These are phyloP conservation scores for Paraescarpia echinospica DNA, from an alignment of 1,140 invertebrate species.

Conservation along the genomic window DNA sequence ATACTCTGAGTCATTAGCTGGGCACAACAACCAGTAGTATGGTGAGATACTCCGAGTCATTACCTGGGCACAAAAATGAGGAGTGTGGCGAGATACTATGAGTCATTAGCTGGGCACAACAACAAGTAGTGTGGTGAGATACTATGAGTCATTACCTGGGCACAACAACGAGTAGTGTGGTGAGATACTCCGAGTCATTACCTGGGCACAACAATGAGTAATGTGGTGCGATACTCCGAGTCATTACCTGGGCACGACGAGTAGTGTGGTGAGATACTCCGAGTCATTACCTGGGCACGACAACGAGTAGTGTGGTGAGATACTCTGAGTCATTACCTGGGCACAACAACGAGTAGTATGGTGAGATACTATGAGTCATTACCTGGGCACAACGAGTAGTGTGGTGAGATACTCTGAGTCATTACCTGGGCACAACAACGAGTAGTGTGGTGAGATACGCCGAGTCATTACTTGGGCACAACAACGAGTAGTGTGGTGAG, in stretches of 20 bases:
- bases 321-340: constrained; percentile 99
- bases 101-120: constrained; percentile 98
- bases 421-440: constrained; percentile 95
- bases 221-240: constrained; percentile 95
- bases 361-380: constrained; percentile 98
- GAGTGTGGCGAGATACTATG: constrained; percentile 95
- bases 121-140: constrained; percentile 93
- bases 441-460: constrained; percentile 96
- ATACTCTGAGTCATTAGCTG: constrained; percentile 98
- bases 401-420: constrained; percentile 98
- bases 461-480: constrained; percentile 94
- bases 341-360: constrained; percentile 95
- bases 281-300: constrained; percentile 98
- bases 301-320: constrained; percentile 92
- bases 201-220: constrained; percentile 96
- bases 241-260: constrained; percentile 98
- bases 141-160: constrained; percentile 98
- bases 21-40: constrained; percentile 97
- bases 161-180: constrained; percentile 94
- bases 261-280: constrained; percentile 94
- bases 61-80: constrained; percentile 96
- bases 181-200: constrained; percentile 98
- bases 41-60: constrained; percentile 97
- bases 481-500: constrained; percentile 95
- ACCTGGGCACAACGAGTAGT: constrained; percentile 92